Conservation (phyloP, 2,797 vertebrate species). For the Austrolebias charrua region DNA sequence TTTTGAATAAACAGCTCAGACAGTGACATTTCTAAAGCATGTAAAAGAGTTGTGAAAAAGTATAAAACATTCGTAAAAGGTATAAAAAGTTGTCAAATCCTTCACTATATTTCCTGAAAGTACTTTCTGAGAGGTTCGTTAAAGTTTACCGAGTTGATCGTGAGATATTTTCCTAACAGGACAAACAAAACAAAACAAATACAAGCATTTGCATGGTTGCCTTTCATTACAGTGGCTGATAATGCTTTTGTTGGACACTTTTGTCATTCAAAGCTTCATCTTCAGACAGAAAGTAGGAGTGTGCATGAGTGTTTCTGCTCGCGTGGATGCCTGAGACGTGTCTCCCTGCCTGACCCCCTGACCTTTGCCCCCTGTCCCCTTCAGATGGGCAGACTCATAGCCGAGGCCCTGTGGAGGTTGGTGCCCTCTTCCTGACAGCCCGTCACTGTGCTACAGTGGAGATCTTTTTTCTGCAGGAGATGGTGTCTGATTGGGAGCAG, state of each 20-base stretch:
- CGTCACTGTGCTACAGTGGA: slow-evolving; percentile 75
- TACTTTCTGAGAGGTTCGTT: too few species aligned
- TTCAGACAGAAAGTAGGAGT: slow-evolving; percentile 30
- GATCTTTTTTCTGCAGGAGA: slow-evolving; percentile 76
- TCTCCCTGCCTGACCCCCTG: slow-evolving; percentile 64
- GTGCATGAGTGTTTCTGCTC: slow-evolving; percentile 36
- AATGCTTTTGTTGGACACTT: slow-evolving; percentile 9
- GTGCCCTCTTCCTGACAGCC: slow-evolving; percentile 81
- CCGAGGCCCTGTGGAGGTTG: slow-evolving; percentile 75
- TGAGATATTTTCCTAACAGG: too few species aligned
- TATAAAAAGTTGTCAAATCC: too few species aligned
- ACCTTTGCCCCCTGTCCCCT: slow-evolving; percentile 67
- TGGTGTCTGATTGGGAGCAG: slow-evolving; percentile 82
- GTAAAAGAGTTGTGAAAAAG: too few species aligned
- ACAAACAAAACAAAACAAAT: too few species aligned
- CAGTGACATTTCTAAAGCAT: too few species aligned
- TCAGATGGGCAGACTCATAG: slow-evolving; percentile 72
- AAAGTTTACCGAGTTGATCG: too few species aligned
- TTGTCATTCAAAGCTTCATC: neutral
- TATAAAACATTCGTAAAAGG: too few species aligned
- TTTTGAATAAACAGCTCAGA: too few species aligned
- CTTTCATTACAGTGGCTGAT: too few species aligned
- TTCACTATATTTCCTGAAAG: too few species aligned
- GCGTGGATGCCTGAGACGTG: slow-evolving; percentile 40
- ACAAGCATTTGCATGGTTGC: too few species aligned